phyloP scores from a whole-genome alignment of 2,797 vertebrate species.

The Rallus crepitans region DNA sequence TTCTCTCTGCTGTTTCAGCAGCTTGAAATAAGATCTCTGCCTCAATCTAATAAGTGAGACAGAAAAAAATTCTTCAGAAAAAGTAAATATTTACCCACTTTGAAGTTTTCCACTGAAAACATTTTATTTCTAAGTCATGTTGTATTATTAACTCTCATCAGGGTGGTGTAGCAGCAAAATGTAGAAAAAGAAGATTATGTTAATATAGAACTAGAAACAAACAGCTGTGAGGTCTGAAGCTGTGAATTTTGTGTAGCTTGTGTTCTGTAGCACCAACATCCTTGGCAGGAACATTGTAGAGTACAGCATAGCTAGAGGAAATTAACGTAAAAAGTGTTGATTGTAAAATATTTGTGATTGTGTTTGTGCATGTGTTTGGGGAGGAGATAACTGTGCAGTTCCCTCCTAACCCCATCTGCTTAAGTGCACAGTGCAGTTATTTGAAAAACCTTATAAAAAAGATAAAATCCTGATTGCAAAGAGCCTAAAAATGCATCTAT shows the following conservation, averaged over 20 bases:
- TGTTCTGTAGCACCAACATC: not conserved
- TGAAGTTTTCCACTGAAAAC: not conserved
- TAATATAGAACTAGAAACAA: not conserved
- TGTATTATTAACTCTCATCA: not conserved
- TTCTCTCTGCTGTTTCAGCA: not conserved
- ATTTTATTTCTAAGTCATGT: not conserved
- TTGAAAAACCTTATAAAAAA: constrained; percentile 58
- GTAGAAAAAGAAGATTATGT: not conserved
- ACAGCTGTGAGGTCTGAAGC: not conserved
- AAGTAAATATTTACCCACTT: not conserved
- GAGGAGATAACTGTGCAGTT: constrained; percentile 11
- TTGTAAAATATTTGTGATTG: not conserved
- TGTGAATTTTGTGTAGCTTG: not conserved
- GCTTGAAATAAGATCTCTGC: not conserved
- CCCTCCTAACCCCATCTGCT: constrained; percentile 56
- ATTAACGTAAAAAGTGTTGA: not conserved
- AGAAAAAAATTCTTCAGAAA: not conserved
- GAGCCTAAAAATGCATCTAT: constrained; percentile 70
- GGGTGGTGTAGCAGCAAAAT: not conserved
- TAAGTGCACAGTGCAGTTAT: constrained; percentile 54
- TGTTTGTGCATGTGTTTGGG: constrained; percentile 17
- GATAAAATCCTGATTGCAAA: constrained; percentile 44
- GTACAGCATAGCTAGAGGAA: not conserved
- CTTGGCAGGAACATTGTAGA: not conserved
- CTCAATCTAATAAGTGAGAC: not conserved